Base-by-base conservation (phyloP, 2,113 vertebrate genomes). In the Tauraco erythrolophus region DNA sequence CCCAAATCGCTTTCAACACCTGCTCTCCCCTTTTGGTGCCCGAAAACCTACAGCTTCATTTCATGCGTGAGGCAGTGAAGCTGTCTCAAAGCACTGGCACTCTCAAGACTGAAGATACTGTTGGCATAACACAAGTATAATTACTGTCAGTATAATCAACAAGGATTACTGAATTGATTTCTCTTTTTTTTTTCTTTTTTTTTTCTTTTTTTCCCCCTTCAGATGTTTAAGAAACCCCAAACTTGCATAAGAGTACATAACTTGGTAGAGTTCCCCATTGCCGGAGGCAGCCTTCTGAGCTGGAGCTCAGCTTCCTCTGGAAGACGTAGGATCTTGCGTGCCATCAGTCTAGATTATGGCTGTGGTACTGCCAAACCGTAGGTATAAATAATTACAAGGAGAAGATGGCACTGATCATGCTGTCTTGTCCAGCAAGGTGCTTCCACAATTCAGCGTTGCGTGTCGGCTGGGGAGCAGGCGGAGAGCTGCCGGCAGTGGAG, bases 171-270 rank as follows among this genome's bases (percentile, higher is more conserved):
- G 86, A 76, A 92, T 89, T 92, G 88, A 92, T 91, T 95, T 70
- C 4, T 60, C 13, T 71, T 21, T n/a, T 17, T 10, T 57, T 35
- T 53, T 66, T 53, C 50, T 66, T 54, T n/a, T 19, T 33, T 33
- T 37, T 37, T 54, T n/a, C 27, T 71, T 58, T 13, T 10, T 10
- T 35, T 9, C 23, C 30, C 6, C 30, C 50, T 83, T 84, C 53
- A 94, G 80, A 92, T 93, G 74, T 91, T 91, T 92, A 41, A 97
- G 88, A 96, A 97, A 89, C 88, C 97, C 90, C 84, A 96, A 76
- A 94, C 84, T 95, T 97, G 78, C 70, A 61, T 88, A 85, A 93
- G 93, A 90, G 66, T 92, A 33, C 14, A 19, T 92, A 86, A 83
- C 82, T 97, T 97, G 93, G 74, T 92, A 90, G 85, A 74, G 78